Evolutionary conservation across 2,888 invertebrate genomes (phyloP), one percentile per base, ranked within the genome.

Genomic region (Leptopilina myrica): DNA sequence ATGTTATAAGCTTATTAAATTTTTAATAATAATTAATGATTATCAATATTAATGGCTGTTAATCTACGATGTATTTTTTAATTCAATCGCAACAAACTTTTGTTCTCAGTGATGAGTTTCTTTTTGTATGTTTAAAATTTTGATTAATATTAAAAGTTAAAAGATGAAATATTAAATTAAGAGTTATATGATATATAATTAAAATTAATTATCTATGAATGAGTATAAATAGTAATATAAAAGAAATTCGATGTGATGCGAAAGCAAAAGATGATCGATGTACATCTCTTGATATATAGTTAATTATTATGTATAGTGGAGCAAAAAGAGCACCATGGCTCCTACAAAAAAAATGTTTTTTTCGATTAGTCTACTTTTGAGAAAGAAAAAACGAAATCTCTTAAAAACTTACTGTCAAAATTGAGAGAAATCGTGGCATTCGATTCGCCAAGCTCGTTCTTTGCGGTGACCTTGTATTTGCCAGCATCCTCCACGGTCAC

Each of bases 401-500:
- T n/a, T 49, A 14, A 65, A 67, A 76, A 96, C 98, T 97, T 95
- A 98, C 98, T 98, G 95, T 98, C 98, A 94, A 98, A 98, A 94
- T 98, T 98, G 89, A 98, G 95, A 93, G 98, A 98, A 93, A 98
- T 98, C 84, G 98, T 98, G 83, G 98, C 98, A 92, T 98, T 98
- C 92, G 98, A 98, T 93, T 99, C 98, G 92, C 99, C 99, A 89
- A 98, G 95, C 93, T 98, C 98, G 94, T 98, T 99, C 94, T 98
- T 98, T 89, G 98, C 98, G 89, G 97, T 98, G 89, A 98, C 98
- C 94, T 97, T 96, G 93, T 98, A 98, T 94, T 98, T 98, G 91
- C 98, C 98, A 93, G 98, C 98, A 94, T 98, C 98, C 94, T 98
- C 98, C 89, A 98, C 97, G 84, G 98, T 98, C 88, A 98, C 98